These are phyloP conservation scores for Pherbina coryleti DNA, from an alignment of 2,888 invertebrate genomes.

Conservation along the genomic window DNA sequence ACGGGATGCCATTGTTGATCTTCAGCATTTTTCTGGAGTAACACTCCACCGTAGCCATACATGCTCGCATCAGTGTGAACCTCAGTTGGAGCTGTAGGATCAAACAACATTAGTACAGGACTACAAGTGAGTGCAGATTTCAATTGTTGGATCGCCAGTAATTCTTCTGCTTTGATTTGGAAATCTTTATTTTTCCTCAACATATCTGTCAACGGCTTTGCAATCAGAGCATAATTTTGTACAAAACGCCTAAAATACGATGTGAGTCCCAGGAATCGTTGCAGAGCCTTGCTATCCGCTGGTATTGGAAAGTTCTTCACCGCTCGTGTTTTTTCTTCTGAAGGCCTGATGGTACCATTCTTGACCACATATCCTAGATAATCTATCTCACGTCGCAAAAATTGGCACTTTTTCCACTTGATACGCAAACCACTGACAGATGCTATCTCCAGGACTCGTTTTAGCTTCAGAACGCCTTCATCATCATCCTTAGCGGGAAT, in stretches of 20 bases:
- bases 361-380: neutral
- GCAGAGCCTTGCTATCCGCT: neutral
- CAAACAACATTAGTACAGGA: slow-evolving; percentile 45
- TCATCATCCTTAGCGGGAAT: too few relatives aligned
- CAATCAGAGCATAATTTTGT: too few relatives aligned
- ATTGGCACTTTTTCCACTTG: neutral
- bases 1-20: slow-evolving; percentile 7
- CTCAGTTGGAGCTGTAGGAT: slow-evolving; percentile 41
- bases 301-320: slow-evolving; percentile 15
- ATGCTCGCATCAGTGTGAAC: slow-evolving; percentile 47
- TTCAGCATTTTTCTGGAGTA: slow-evolving; percentile 44
- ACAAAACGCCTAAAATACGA: too few relatives aligned
- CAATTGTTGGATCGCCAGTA: slow-evolving; percentile 41
- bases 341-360: neutral
- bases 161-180: slow-evolving; percentile 37
- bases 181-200: slow-evolving; percentile 48
- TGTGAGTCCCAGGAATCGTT: slow-evolving; percentile 14
- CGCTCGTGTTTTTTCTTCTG: neutral
- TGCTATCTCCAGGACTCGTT: neutral
- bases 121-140: slow-evolving; percentile 34
- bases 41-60: slow-evolving; percentile 47
- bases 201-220: too few relatives aligned
- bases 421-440: neutral
- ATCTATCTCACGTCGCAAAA: neutral
- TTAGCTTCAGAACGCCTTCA: neutral